Evolutionary conservation across 2,888 invertebrate genomes (phyloP), one percentile per base, ranked within the genome.

Genomic region (Desoria tigrina): DNA sequence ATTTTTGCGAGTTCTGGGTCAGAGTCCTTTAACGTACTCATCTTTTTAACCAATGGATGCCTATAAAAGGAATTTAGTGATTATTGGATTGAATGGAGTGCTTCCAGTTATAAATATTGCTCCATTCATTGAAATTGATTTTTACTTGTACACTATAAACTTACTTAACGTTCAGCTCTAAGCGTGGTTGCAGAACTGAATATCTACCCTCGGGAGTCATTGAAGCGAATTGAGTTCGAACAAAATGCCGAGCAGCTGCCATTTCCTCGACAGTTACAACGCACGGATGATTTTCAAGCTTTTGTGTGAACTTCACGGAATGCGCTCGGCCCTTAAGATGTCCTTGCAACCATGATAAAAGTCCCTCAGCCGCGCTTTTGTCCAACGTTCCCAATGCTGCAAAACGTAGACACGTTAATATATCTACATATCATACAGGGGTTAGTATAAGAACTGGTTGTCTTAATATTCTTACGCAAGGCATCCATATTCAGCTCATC

Each of bases 221-320:
- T 77, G 86, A 86, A 75, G 88, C 88, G 60, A 93, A 88, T 77
- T 94, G 92, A 0, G 94, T 94, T 61, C 92, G 86, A 61, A 97
- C 87, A 78, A 97, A 96, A 81, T 97, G 96, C 53, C 98, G 84
- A 0, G 97, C 96, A 1, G 94, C 91, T 0, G 93, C 96, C 94
- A 97, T 96, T 82, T 98, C 96, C 74, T 91, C 92, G 0, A 97
- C 94, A 0, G 94, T 94, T 1, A 98, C 86, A 1, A 96, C 91
- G 79, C 96, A 97, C 0, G 98, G 97, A 82, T 98, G 94, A 1
- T 86, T 85, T 76, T 92, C 92, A 49, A 97, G 83, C 63, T 91
- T 87, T 39, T 86, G 87, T 0, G 96, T 97, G 1, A 89, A 87
- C 79, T 90, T 89, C 0, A 95, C 90, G 65, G 88, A 87, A 50